A percentile compares a stretch with the other conserved stretches of the same genome.
phyloP scores from a whole-genome alignment of 1,140 invertebrate genomes.

The Drosophila sucinea region DNA sequence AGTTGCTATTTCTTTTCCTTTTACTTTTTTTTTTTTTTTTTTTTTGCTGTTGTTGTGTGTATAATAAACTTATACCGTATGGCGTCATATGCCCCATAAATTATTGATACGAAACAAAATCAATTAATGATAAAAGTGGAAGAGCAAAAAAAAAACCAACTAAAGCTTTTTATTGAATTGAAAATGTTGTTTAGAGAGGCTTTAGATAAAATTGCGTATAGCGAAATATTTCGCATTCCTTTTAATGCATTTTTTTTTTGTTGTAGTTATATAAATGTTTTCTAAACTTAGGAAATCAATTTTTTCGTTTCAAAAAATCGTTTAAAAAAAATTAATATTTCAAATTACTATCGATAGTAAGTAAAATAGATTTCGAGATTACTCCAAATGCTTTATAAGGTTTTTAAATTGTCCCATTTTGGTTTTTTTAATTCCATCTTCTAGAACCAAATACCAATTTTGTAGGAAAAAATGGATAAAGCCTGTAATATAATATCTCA shows the following conservation, averaged over 20 bases:
- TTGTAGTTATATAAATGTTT: too few relatives aligned
- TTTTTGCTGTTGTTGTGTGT: conserved; percentile 15
- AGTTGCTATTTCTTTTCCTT: not conserved
- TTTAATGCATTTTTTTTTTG: not conserved
- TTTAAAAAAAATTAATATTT: too few relatives aligned
- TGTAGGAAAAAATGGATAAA: too few relatives aligned
- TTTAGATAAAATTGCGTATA: conserved; percentile 49
- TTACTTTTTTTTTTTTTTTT: not conserved
- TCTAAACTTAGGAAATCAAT: too few relatives aligned
- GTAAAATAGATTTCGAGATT: too few relatives aligned
- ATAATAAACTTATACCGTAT: conserved; percentile 58
- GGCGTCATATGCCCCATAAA: conserved; percentile 70
- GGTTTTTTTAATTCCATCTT: too few relatives aligned
- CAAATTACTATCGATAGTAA: too few relatives aligned
- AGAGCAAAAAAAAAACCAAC: conserved; percentile 14
- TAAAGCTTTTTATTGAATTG: conserved; percentile 44
- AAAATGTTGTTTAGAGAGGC: conserved; percentile 40
- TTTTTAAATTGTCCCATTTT: too few relatives aligned
- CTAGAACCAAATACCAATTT: too few relatives aligned
- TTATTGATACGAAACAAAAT: conserved; percentile 68
- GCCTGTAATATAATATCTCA: too few relatives aligned
- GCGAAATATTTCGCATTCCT: conserved; percentile 33
- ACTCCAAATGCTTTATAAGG: too few relatives aligned
- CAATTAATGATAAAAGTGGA: conserved; percentile 65
- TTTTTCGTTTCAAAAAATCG: too few relatives aligned